Conservation (phyloP, 64 coral and sea anemone species). For the Montipora capricornis region DNA sequence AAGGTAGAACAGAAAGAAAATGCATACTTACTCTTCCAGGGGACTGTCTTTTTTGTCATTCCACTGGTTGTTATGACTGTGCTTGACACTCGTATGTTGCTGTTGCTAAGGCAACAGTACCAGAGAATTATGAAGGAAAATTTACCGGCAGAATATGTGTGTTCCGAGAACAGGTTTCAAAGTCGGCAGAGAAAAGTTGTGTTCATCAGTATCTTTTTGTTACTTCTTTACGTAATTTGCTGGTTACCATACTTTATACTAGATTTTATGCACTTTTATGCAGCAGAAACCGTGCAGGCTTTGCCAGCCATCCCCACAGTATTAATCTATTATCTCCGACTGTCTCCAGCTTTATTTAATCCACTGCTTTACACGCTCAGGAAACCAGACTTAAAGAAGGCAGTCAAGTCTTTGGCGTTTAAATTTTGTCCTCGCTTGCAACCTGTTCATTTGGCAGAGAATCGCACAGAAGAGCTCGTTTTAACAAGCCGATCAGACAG, state of each 20-base stretch:
- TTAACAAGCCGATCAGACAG: background rate
- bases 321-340: background rate
- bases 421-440: background rate
- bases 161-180: slow-evolving; percentile 37
- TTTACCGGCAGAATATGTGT: slow-evolving; percentile 39
- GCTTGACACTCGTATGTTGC: slow-evolving; percentile 54
- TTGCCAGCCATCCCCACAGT: background rate
- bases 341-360: slow-evolving; percentile 9
- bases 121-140: slow-evolving; percentile 58
- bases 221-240: slow-evolving; percentile 30
- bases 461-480: background rate
- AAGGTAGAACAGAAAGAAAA: slow-evolving; percentile 11
- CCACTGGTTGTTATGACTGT: background rate
- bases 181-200: slow-evolving; percentile 36
- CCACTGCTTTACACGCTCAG: slow-evolving; percentile 31
- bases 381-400: slow-evolving; percentile 10
- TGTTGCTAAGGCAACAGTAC: slow-evolving; percentile 27
- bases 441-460: background rate
- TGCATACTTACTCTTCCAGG: background rate
- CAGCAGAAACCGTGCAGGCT: background rate
- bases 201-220: slow-evolving; percentile 37
- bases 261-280: slow-evolving; percentile 12
- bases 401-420: background rate
- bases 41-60: background rate
- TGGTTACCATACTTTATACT: slow-evolving; percentile 69